Percentiles rank a stretch among this genome's conserved stretches.
These are phyloP conservation scores for Calameuta filiformis DNA, from an alignment of 2,888 invertebrate species.

Conservation along the genomic window DNA sequence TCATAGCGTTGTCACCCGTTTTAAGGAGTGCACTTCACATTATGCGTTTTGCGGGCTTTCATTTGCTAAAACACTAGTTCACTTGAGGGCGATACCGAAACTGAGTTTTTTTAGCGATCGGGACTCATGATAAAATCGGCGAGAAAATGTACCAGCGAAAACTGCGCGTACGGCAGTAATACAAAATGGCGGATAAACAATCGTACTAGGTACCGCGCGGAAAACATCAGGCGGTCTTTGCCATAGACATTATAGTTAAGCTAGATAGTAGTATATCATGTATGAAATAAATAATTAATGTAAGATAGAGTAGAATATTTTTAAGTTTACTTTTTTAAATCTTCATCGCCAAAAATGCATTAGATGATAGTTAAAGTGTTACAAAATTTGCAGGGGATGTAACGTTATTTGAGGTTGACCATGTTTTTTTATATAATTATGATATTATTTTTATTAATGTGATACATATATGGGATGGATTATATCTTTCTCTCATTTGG, in stretches of 20 bases:
- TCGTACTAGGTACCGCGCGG: conserved; percentile 19
- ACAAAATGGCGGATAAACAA: conserved; percentile 60
- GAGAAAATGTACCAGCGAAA: conserved; percentile 33
- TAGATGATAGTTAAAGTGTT: too few relatives aligned
- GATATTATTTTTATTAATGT: too few relatives aligned
- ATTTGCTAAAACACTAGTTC: conserved; percentile 3
- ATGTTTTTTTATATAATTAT: too few relatives aligned
- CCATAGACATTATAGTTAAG: background rate
- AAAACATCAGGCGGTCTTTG: conserved; percentile 14
- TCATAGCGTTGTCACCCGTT: conserved; percentile 36
- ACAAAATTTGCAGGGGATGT: too few relatives aligned
- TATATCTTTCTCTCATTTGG: too few relatives aligned
- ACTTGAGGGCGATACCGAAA: conserved; percentile 4
- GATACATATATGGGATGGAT: too few relatives aligned
- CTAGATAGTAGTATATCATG: background rate
- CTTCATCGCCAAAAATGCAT: too few relatives aligned
- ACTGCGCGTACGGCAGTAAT: conserved; percentile 44
- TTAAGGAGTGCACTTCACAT: conserved; percentile 17
- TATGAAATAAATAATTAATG: background rate
- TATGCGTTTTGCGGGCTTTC: conserved; percentile 1
- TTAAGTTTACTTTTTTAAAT: too few relatives aligned
- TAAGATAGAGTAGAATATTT: background rate
- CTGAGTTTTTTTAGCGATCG: conserved; percentile 21
- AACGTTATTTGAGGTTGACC: too few relatives aligned
- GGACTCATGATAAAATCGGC: conserved; percentile 43